A percentile compares a stretch with the other conserved stretches of the same genome.
phyloP scores from a whole-genome alignment of 2,797 vertebrate genomes.

The Argentina silus region DNA sequence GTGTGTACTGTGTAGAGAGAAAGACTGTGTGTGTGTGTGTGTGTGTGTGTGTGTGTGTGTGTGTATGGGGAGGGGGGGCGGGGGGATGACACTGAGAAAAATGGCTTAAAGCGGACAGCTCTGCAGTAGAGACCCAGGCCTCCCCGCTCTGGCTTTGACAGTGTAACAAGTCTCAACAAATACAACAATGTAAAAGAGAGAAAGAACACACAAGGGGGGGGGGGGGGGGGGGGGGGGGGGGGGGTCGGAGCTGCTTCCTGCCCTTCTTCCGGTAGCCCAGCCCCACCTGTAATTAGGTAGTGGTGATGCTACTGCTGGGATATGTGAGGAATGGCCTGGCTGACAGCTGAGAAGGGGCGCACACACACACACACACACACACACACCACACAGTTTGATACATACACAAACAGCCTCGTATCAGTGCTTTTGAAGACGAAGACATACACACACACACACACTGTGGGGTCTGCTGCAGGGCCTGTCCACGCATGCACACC shows the following conservation, averaged over 20 bases:
- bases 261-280: conserved; percentile 41
- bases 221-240: no score
- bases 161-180: conserved; percentile 70
- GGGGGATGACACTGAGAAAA: conserved; percentile 60
- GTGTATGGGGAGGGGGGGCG: no score
- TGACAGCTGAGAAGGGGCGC: no score
- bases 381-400: no score
- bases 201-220: conserved; percentile 2
- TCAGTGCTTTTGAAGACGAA: no score
- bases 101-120: conserved; percentile 43
- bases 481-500: not conserved
- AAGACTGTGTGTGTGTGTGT: not conserved
- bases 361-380: no score
- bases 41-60: not conserved
- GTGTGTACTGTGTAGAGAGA: not conserved
- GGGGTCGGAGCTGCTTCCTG: conserved; percentile 21
- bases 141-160: conserved; percentile 36
- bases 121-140: conserved; percentile 43
- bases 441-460: no score
- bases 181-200: conserved; percentile 47
- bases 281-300: conserved; percentile 42
- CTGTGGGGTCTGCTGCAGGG: conserved; percentile 11
- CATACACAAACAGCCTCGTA: no score
- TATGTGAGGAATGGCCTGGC: conserved; percentile 47
- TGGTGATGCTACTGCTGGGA: conserved; percentile 32